Evolutionary conservation across 2,113 vertebrate species (phyloP).

Genomic region (Struthio camelus): DNA sequence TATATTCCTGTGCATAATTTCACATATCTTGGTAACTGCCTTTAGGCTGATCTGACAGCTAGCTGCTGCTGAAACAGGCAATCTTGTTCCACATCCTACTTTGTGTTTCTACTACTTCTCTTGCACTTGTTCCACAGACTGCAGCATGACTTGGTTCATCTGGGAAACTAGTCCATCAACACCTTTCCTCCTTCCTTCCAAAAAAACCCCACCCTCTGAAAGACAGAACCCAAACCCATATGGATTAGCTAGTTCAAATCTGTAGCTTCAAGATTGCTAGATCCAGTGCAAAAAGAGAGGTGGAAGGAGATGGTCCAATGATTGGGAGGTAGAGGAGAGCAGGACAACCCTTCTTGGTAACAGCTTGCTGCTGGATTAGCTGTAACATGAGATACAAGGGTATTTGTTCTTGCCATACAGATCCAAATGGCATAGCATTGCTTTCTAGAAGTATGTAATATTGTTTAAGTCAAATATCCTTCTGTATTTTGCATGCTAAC

Average conservation of each 20-base stretch:
- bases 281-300: background rate
- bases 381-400: background rate
- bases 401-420: background rate
- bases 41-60: background rate
- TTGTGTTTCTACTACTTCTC: background rate
- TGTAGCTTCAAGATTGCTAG: background rate
- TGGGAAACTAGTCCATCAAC: background rate
- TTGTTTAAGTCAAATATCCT: background rate
- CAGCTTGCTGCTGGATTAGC: background rate
- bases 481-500: background rate
- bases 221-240: background rate
- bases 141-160: background rate
- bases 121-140: background rate
- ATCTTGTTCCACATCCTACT: background rate
- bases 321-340: background rate
- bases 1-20: background rate
- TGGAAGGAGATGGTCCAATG: fast-evolving
- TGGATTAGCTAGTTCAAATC: background rate
- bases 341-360: background rate
- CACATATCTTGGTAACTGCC: background rate
- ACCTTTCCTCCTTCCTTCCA: background rate
- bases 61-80: background rate
- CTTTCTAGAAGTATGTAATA: background rate
- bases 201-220: background rate
- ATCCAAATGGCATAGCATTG: background rate